Conservation (phyloP, 2,888 invertebrate species). For the Tinea trinotella region DNA sequence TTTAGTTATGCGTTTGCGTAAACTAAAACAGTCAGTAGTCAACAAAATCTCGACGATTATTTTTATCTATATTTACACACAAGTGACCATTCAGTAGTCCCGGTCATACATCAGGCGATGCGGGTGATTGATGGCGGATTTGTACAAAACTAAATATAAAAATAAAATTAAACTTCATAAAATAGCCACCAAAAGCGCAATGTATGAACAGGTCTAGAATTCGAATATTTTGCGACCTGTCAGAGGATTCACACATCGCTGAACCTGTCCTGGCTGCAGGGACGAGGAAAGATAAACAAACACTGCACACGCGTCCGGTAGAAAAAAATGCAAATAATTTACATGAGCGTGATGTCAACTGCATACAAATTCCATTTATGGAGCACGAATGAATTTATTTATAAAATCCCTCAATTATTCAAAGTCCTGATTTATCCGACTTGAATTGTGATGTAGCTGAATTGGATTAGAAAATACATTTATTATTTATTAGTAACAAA, state of each 20-base stretch:
- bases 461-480: background rate
- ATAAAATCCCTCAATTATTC: background rate
- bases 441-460: background rate
- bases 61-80: conserved; percentile 6
- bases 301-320: conserved; percentile 18
- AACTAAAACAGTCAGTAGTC: background rate
- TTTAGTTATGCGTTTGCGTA: no score
- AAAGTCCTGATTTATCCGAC: background rate
- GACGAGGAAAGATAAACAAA: conserved; percentile 18
- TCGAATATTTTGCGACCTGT: conserved; percentile 6
- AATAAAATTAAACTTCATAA: no score
- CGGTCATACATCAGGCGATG: no score
- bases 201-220: no score
- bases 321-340: conserved; percentile 27
- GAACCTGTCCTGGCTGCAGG: conserved; percentile 14
- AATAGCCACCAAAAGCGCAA: no score
- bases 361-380: background rate
- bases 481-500: no score
- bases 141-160: no score
- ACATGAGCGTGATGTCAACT: conserved; percentile 13
- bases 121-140: no score
- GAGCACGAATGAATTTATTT: background rate
- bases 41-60: background rate
- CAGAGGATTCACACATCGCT: conserved; percentile 15
- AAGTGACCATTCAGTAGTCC: conserved; percentile 11